Percentiles rank a stretch among this genome's conserved stretches.
Evolutionary conservation across 35 echinoderm and acorn worm genomes (phyloP).

Genomic region (Heliocidaris tuberculata): DNA sequence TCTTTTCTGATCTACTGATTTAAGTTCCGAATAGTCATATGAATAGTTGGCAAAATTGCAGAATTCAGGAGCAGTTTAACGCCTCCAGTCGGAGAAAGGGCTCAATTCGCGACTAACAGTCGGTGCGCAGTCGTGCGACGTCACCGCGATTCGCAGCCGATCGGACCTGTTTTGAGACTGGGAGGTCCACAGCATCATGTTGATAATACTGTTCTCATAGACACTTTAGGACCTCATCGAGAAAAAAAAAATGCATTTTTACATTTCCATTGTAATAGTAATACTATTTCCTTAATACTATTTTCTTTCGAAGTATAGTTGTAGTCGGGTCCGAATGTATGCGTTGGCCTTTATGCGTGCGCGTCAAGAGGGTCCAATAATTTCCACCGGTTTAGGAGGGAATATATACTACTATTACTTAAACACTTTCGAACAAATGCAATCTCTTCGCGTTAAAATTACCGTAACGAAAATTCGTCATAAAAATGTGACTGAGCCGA

Average conservation of each 20-base stretch:
- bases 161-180: background rate
- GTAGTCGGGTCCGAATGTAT: background rate
- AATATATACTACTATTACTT: background rate
- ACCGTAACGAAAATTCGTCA: slow-evolving; percentile 45
- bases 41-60: too few species aligned
- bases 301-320: background rate
- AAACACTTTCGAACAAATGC: background rate
- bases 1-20: too few species aligned
- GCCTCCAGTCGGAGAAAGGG: too few species aligned
- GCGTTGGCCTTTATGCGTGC: background rate
- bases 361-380: background rate
- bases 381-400: background rate
- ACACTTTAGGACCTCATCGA: background rate
- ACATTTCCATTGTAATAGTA: background rate
- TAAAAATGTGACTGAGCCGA: background rate
- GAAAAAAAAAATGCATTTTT: background rate
- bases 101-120: too few species aligned
- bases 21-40: too few species aligned
- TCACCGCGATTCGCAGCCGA: background rate
- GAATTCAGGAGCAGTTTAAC: too few species aligned
- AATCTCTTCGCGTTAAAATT: slow-evolving; percentile 32
- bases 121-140: background rate
- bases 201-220: background rate
- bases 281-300: background rate
- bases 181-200: background rate